Percentiles rank a stretch among this genome's conserved stretches.
Conservation (phyloP, 2,113 vertebrate species). For the Orientallactaga bullata region DNA sequence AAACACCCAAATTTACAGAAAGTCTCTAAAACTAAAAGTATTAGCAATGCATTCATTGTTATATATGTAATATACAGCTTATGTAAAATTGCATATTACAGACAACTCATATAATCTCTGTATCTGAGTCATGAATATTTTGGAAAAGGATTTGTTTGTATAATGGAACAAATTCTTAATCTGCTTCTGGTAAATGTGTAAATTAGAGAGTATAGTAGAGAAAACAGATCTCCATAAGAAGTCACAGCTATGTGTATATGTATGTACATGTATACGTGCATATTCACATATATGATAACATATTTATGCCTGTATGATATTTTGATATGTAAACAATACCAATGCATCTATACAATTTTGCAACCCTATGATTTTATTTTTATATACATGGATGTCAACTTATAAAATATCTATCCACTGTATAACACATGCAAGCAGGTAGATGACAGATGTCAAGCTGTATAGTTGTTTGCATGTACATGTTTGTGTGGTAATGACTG, state of each 20-base stretch:
- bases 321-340: neutral
- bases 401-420: neutral
- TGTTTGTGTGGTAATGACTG: neutral
- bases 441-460: neutral
- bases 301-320: neutral
- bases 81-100: constrained; percentile 9
- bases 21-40: neutral
- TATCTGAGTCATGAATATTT: neutral
- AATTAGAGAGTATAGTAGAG: neutral
- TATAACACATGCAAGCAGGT: neutral
- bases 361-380: neutral
- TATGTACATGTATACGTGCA: neutral
- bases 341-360: constrained; percentile 17
- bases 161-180: constrained; percentile 21
- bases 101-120: constrained; percentile 4
- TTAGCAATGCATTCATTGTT: constrained; percentile 6
- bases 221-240: neutral
- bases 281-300: neutral
- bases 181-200: neutral
- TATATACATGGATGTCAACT: neutral
- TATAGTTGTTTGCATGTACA: constrained; percentile 10
- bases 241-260: neutral
- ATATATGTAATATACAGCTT: constrained; percentile 24
- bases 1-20: neutral
- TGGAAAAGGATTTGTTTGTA: constrained; percentile 3